phyloP scores from a whole-genome alignment of 2,888 invertebrate genomes.

The Caenorhabditis becei region DNA sequence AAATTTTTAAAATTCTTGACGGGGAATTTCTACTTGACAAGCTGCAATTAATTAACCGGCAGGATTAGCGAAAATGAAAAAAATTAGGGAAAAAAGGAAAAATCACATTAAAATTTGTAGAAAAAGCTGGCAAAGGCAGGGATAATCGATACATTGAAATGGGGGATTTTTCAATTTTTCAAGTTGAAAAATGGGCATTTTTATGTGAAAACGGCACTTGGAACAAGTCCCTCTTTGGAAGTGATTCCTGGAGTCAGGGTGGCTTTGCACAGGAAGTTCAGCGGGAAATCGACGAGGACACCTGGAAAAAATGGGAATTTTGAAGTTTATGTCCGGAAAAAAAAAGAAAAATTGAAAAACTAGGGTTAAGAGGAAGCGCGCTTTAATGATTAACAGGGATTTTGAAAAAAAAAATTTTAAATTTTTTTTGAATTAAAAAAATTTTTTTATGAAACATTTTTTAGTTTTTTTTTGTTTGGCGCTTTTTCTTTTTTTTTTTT shows the following conservation, averaged over 20 bases:
- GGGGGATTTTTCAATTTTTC: background rate
- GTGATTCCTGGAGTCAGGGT: slow-evolving; percentile 89
- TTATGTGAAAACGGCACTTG: slow-evolving; percentile 91
- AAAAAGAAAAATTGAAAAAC: too few relatives aligned
- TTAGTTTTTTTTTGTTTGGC: too few relatives aligned
- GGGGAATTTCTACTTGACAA: background rate
- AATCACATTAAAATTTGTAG: background rate
- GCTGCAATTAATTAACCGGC: background rate
- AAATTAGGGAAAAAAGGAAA: background rate
- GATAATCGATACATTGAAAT: slow-evolving; percentile 1
- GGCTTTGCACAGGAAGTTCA: slow-evolving; percentile 92
- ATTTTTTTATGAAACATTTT: too few relatives aligned
- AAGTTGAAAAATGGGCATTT: background rate
- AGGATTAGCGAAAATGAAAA: background rate
- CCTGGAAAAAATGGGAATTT: slow-evolving; percentile 88
- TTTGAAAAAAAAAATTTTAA: too few relatives aligned
- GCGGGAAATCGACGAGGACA: slow-evolving; percentile 91
- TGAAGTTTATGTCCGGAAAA: too few relatives aligned
- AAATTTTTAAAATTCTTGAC: background rate
- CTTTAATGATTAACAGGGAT: too few relatives aligned
- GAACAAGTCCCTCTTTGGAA: slow-evolving; percentile 94
- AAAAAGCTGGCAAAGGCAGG: background rate
- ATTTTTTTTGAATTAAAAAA: too few relatives aligned
- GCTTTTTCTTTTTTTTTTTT: too few relatives aligned
- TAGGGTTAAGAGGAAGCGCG: too few relatives aligned